Conservation (phyloP, 1,140 invertebrate species). For the Drosophila ananassae region DNA sequence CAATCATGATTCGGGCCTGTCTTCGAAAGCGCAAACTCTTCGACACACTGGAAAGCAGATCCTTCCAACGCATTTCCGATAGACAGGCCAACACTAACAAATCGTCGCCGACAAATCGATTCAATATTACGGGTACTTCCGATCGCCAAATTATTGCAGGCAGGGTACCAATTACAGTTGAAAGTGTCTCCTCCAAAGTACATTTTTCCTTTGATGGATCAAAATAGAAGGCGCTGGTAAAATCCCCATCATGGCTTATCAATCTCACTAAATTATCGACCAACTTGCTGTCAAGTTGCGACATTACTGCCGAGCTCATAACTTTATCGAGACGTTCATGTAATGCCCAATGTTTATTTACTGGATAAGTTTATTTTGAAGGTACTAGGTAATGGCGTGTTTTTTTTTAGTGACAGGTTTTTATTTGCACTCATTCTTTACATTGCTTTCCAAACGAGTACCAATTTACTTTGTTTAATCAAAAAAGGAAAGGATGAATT, state of each 20-base stretch:
- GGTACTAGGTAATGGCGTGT: background rate
- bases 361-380: background rate
- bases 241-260: constrained; percentile 8
- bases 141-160: constrained; percentile 34
- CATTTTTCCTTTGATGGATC: constrained; percentile 6
- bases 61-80: constrained; percentile 28
- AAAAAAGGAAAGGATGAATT: no score
- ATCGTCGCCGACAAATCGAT: constrained; percentile 15
- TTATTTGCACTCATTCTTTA: background rate
- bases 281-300: background rate
- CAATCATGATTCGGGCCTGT: constrained; percentile 49
- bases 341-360: background rate
- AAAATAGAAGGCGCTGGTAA: constrained; percentile 17
- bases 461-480: no score
- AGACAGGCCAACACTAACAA: constrained; percentile 51
- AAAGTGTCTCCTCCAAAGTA: constrained; percentile 5
- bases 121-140: background rate
- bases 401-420: background rate
- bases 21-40: constrained; percentile 34
- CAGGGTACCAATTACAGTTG: background rate
- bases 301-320: background rate
- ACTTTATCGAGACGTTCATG: background rate
- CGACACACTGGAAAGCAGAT: constrained; percentile 13
- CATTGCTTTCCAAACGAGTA: background rate
- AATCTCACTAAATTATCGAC: constrained; percentile 10